A percentile compares a stretch with the other conserved stretches of the same genome.
These are phyloP conservation scores for Palaemon carinicauda DNA, from an alignment of 1,140 invertebrate species.

Conservation along the genomic window DNA sequence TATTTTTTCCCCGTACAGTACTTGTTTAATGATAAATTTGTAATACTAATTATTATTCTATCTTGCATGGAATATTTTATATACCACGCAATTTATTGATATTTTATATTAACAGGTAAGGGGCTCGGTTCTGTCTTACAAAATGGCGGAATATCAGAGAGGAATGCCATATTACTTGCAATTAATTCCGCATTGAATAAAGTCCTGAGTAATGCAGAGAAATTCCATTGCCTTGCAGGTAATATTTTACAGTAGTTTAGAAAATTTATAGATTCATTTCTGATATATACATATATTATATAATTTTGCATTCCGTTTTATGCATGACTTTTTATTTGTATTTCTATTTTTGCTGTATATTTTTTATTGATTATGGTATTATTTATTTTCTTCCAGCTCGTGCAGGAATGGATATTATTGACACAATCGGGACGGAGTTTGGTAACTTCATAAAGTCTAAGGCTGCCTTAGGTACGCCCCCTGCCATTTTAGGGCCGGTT, in stretches of 20 bases:
- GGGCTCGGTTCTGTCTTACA: constrained; percentile 26
- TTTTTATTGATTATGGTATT: too few relatives aligned
- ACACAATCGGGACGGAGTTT: constrained; percentile 31
- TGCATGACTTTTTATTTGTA: too few relatives aligned
- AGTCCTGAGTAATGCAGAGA: not conserved
- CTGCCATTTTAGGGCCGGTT: constrained; percentile 12
- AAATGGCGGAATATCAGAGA: constrained; percentile 2
- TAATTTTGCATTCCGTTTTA: too few relatives aligned
- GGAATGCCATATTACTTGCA: constrained; percentile 10
- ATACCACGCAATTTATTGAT: too few relatives aligned
- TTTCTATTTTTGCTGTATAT: too few relatives aligned
- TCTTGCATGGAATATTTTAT: too few relatives aligned
- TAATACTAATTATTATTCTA: too few relatives aligned
- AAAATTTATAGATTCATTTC: too few relatives aligned
- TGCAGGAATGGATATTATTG: not conserved
- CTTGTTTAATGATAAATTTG: too few relatives aligned
- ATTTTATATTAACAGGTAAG: too few relatives aligned
- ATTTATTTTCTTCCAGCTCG: not conserved
- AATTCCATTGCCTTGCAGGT: not conserved
- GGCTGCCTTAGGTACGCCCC: constrained; percentile 34
- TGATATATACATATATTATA: too few relatives aligned
- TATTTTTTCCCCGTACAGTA: too few relatives aligned
- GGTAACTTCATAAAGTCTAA: constrained; percentile 27
- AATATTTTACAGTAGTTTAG: not conserved
- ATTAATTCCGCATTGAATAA: constrained; percentile 29